Evolutionary conservation across 1,140 invertebrate species (phyloP).

Genomic region (Nephotettix cincticeps): DNA sequence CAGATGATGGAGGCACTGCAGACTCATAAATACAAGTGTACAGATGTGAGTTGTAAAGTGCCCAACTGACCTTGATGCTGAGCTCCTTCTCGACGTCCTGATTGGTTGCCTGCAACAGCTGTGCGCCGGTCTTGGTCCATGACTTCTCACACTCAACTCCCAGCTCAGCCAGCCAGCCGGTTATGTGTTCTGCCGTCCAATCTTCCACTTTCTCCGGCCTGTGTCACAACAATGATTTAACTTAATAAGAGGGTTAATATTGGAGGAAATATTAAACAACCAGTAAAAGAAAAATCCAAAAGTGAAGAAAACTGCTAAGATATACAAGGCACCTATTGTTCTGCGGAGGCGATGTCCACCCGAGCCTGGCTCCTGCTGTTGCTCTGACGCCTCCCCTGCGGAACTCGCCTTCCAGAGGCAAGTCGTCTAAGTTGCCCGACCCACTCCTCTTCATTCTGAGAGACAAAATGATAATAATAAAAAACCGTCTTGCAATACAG

Average conservation of each 20-base stretch:
- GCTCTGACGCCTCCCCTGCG: constrained; percentile 70
- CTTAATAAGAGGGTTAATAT: no score
- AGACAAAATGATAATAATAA: no score
- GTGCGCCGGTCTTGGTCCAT: constrained; percentile 79
- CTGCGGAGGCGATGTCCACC: constrained; percentile 54
- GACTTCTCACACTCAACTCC: constrained; percentile 83
- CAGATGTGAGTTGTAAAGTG: no score
- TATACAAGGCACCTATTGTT: constrained; percentile 18
- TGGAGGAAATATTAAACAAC: no score
- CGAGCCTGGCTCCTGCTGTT: constrained; percentile 73
- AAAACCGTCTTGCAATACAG: no score
- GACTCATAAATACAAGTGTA: no score
- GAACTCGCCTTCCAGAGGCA: constrained; percentile 61
- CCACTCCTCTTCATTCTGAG: constrained; percentile 66
- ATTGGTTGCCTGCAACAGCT: constrained; percentile 75
- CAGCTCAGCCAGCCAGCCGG: constrained; percentile 83
- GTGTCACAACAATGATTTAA: no score
- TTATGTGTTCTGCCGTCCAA: constrained; percentile 82
- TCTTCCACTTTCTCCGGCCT: constrained; percentile 58
- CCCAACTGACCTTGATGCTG: constrained; percentile 63
- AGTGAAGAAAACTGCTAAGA: no score
- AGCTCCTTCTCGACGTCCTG: constrained; percentile 90
- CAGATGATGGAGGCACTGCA: no score
- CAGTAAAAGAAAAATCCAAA: no score
- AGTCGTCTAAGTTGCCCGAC: constrained; percentile 68